These are phyloP conservation scores for Apogon talboti DNA, from an alignment of 2,797 vertebrate species.

Conservation along the genomic window DNA sequence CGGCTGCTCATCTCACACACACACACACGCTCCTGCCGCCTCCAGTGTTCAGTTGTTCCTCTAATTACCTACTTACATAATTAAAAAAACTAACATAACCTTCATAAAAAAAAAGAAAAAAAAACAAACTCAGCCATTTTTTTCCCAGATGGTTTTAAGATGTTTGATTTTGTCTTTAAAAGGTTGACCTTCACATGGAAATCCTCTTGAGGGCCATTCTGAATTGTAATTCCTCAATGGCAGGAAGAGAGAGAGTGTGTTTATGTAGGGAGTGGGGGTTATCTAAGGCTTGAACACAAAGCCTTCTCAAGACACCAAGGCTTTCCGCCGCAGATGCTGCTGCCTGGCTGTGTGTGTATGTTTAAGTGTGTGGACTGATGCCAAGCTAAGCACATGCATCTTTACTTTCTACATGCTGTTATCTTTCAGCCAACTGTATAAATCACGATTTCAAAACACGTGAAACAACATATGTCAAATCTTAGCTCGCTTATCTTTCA, in stretches of 20 bases:
- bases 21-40: background rate
- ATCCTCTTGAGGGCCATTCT: slow-evolving; percentile 5
- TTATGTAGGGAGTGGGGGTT: slow-evolving; percentile 8
- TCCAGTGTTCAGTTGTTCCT: slow-evolving; percentile 49
- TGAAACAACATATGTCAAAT: no score
- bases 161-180: background rate
- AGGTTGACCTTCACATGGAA: slow-evolving; percentile 1
- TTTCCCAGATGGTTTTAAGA: background rate
- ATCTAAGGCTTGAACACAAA: slow-evolving; percentile 53
- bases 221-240: slow-evolving; percentile 4
- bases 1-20: slow-evolving; percentile 12
- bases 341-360: slow-evolving; percentile 36
- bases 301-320: slow-evolving; percentile 52
- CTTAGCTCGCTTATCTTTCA: background rate
- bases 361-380: slow-evolving; percentile 34
- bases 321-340: slow-evolving; percentile 49
- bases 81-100: background rate
- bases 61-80: slow-evolving; percentile 48
- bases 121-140: background rate
- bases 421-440: background rate
- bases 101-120: background rate
- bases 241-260: slow-evolving; percentile 44
- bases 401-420: slow-evolving; percentile 14
- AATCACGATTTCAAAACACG: no score
- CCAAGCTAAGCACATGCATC: slow-evolving; percentile 22